phyloP scores from a whole-genome alignment of 2,888 invertebrate genomes.

The Noctua pronuba region DNA sequence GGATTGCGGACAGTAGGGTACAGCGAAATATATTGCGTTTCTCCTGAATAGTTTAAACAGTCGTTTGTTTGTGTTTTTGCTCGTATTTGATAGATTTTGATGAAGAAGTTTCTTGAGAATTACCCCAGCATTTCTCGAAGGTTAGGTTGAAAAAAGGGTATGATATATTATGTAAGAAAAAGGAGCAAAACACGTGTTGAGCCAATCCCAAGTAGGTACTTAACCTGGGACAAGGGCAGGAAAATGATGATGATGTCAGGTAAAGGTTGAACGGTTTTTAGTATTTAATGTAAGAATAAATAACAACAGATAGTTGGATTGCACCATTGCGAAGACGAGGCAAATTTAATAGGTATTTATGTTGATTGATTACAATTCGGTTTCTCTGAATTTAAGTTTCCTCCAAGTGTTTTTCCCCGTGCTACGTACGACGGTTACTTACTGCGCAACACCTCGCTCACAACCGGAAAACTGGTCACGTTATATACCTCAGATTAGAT shows the following conservation, averaged over 20 bases:
- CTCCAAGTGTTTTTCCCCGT: not conserved
- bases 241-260: not conserved
- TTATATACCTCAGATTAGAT: constrained; percentile 21
- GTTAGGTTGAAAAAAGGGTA: not conserved
- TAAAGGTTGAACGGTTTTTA: not conserved
- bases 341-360: not conserved
- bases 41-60: not conserved
- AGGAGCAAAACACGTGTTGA: not conserved
- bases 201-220: not conserved
- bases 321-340: not conserved
- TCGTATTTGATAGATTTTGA: not conserved
- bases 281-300: not conserved
- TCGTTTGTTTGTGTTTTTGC: not conserved
- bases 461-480: constrained; percentile 37
- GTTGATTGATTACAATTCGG: not conserved
- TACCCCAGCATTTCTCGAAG: not conserved
- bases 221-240: not conserved
- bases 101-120: not conserved
- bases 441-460: not conserved
- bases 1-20: constrained; percentile 28
- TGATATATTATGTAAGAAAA: not conserved
- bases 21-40: constrained; percentile 6
- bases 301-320: not conserved
- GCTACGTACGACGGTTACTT: not conserved
- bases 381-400: not conserved